Conservation (phyloP, 2,113 vertebrate genomes). For the Hippoglossus stenolepis region DNA sequence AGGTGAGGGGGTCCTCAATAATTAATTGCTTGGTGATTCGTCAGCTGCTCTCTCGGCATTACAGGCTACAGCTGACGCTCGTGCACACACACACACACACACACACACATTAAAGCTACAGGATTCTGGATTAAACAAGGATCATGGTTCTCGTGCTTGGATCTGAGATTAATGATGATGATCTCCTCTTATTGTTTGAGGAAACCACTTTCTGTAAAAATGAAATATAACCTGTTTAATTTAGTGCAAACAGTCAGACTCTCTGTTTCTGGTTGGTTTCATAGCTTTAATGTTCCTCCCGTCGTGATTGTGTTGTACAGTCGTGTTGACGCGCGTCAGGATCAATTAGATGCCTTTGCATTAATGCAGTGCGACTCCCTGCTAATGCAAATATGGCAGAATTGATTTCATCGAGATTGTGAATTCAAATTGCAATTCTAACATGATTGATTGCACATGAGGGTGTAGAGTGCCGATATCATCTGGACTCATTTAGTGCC, state of each 20-base stretch:
- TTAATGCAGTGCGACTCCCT: neutral
- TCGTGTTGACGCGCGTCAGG: neutral
- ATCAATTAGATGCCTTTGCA: neutral
- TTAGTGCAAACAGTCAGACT: neutral
- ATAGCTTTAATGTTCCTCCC: no score
- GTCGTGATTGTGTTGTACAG: neutral
- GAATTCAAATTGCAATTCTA: neutral
- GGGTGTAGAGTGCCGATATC: neutral
- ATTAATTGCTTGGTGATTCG: constrained; percentile 68
- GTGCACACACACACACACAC: neutral
- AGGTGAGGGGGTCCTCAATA: constrained; percentile 67
- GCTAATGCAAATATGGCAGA: constrained; percentile 5
- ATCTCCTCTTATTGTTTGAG: neutral
- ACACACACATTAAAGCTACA: neutral
- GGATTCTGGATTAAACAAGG: constrained; percentile 5
- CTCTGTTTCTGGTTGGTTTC: no score
- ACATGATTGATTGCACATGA: constrained; percentile 4
- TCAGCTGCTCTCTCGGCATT: constrained; percentile 65
- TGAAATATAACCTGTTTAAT: neutral
- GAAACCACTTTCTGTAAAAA: neutral
- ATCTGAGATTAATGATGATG: constrained; percentile 6
- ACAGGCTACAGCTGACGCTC: neutral
- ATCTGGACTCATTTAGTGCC: constrained; percentile 12
- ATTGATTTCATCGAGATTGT: constrained; percentile 15
- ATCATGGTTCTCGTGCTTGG: neutral